Percentiles rank a stretch among this genome's conserved stretches.
phyloP scores from a whole-genome alignment of 1,140 invertebrate species.

The Meteorus sp. region DNA sequence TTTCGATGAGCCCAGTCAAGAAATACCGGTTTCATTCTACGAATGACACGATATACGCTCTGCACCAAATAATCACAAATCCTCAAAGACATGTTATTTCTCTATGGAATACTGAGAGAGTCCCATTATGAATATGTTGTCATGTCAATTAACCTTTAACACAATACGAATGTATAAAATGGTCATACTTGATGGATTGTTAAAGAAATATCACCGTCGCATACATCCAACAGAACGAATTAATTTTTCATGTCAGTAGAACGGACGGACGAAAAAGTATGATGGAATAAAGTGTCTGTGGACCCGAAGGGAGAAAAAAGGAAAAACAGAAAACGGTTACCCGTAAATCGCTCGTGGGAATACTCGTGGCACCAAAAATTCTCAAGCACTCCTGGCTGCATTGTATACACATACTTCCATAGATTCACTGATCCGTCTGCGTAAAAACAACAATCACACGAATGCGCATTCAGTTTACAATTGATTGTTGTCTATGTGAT shows the following conservation, averaged over 20 bases:
- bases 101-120: too few relatives aligned
- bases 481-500: constrained; percentile 3
- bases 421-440: too few relatives aligned
- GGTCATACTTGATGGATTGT: too few relatives aligned
- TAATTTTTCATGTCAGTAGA: constrained; percentile 28
- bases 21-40: constrained; percentile 3
- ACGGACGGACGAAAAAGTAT: constrained; percentile 20
- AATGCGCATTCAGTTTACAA: constrained; percentile 14
- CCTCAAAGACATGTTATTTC: too few relatives aligned
- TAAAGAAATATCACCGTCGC: neutral
- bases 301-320: neutral
- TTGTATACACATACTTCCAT: neutral
- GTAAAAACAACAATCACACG: too few relatives aligned
- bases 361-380: constrained; percentile 8
- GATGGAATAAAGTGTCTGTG: neutral
- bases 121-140: too few relatives aligned
- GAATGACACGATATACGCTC: too few relatives aligned
- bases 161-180: too few relatives aligned
- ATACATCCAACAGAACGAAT: constrained; percentile 9
- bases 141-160: too few relatives aligned
- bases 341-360: constrained; percentile 22
- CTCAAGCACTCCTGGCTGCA: neutral
- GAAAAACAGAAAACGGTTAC: neutral
- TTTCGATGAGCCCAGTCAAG: neutral
- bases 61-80: too few relatives aligned